Percentiles rank a stretch among this genome's conserved stretches.
phyloP scores from a whole-genome alignment of 2,888 invertebrate species.

The Diaperis boleti region DNA sequence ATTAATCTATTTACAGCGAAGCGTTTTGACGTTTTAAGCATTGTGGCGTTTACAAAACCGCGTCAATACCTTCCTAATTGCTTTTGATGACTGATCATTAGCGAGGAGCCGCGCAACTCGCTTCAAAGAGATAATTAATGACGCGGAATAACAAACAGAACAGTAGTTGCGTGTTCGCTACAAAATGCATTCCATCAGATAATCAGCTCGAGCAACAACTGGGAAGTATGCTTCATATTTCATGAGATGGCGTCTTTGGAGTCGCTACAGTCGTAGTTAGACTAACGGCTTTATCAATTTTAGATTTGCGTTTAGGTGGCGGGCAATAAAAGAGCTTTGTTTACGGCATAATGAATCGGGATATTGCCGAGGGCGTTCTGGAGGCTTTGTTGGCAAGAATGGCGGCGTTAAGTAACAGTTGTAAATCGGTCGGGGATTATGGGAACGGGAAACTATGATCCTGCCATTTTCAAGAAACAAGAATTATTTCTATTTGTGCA shows the following conservation, averaged over 20 bases:
- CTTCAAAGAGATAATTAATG: slow-evolving; percentile 23
- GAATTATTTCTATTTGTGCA: too few species aligned
- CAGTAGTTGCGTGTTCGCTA: slow-evolving; percentile 12
- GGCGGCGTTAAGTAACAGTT: too few species aligned
- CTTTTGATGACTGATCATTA: slow-evolving; percentile 8
- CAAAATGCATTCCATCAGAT: slow-evolving; percentile 15
- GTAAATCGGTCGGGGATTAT: too few species aligned
- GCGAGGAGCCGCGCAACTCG: not conserved
- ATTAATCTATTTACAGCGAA: not conserved
- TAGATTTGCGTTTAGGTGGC: too few species aligned
- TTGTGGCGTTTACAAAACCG: not conserved
- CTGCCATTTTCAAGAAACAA: too few species aligned
- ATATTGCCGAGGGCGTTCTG: too few species aligned
- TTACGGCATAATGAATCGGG: too few species aligned
- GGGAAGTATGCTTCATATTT: not conserved
- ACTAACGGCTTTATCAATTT: not conserved
- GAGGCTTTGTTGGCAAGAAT: too few species aligned
- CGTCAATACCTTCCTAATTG: slow-evolving; percentile 8
- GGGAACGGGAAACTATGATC: too few species aligned
- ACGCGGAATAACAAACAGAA: slow-evolving; percentile 9
- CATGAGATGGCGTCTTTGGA: not conserved
- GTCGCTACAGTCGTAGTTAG: not conserved
- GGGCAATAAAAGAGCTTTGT: too few species aligned
- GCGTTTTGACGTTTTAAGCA: not conserved
- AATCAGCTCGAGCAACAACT: slow-evolving; percentile 15